Conservation (phyloP, 2,797 vertebrate species). For the Ammospiza maritima region DNA sequence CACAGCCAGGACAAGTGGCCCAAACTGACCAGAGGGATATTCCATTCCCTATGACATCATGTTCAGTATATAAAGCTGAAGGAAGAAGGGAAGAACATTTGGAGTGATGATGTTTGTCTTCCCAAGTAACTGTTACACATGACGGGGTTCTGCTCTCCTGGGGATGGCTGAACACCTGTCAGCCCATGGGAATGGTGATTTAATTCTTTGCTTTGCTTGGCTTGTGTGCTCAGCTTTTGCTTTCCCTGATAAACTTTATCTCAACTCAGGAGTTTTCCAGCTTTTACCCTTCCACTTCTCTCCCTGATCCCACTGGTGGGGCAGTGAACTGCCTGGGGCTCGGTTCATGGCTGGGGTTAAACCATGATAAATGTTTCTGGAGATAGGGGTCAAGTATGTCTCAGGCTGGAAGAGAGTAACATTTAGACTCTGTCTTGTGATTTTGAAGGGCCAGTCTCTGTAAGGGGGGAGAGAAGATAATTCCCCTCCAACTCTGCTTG, state of each 20-base stretch:
- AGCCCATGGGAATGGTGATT: background rate
- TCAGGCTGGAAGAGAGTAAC: background rate
- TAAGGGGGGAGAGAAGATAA: background rate
- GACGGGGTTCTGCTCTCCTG: background rate
- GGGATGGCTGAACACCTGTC: background rate
- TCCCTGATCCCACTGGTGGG: background rate
- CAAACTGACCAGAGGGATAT: background rate
- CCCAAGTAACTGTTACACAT: background rate
- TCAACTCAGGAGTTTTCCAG: background rate
- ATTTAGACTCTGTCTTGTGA: background rate
- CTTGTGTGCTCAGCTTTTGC: background rate
- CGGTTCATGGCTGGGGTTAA: background rate
- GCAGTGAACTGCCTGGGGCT: background rate
- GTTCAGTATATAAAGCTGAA: background rate
- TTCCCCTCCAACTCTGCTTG: background rate
- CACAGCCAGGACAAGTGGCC: background rate
- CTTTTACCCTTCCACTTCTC: background rate
- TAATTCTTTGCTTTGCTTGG: background rate
- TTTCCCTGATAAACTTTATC: background rate
- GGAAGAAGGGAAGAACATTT: background rate
- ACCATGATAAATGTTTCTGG: background rate
- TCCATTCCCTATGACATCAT: background rate
- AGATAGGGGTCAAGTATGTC: background rate
- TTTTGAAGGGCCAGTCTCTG: background rate
- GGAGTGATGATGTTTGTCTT: background rate